These are phyloP conservation scores for Adineta ricciae DNA, from an alignment of 2,888 invertebrate species.

Conservation along the genomic window DNA sequence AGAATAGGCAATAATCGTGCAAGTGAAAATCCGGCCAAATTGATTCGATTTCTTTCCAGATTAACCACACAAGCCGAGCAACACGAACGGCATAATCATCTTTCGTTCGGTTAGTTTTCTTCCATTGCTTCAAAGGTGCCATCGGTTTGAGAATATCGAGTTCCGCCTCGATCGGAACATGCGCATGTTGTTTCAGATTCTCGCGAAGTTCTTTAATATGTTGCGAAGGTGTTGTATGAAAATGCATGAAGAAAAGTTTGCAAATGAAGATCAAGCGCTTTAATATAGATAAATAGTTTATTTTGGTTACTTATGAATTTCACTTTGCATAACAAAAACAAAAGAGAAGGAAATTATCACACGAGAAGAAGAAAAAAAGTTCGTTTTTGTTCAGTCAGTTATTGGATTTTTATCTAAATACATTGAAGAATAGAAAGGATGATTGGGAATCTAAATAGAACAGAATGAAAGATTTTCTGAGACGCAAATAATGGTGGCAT, in stretches of 20 bases:
- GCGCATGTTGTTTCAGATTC: background rate
- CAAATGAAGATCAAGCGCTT: background rate
- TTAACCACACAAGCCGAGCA: background rate
- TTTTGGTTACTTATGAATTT: background rate
- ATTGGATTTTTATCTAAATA: too few relatives aligned
- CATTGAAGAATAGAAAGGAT: too few relatives aligned
- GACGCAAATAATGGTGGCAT: too few relatives aligned
- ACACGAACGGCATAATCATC: background rate
- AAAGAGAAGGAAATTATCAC: too few relatives aligned
- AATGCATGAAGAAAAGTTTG: background rate
- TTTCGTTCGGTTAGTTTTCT: background rate
- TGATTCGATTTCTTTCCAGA: background rate
- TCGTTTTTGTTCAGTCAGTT: too few relatives aligned
- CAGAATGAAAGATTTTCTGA: too few relatives aligned
- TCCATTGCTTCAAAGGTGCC: background rate
- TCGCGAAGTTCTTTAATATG: background rate
- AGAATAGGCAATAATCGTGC: background rate
- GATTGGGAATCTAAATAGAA: too few relatives aligned
- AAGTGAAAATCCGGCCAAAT: conserved; percentile 2
- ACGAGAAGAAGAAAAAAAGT: too few relatives aligned
- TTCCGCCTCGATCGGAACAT: background rate
- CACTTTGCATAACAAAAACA: too few relatives aligned
- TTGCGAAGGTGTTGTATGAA: background rate
- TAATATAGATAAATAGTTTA: too few relatives aligned
- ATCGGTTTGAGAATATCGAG: background rate